Percentiles rank a stretch among this genome's conserved stretches.
Conservation (phyloP, 2,113 vertebrate genomes). For the Anser brachyrhynchus region DNA sequence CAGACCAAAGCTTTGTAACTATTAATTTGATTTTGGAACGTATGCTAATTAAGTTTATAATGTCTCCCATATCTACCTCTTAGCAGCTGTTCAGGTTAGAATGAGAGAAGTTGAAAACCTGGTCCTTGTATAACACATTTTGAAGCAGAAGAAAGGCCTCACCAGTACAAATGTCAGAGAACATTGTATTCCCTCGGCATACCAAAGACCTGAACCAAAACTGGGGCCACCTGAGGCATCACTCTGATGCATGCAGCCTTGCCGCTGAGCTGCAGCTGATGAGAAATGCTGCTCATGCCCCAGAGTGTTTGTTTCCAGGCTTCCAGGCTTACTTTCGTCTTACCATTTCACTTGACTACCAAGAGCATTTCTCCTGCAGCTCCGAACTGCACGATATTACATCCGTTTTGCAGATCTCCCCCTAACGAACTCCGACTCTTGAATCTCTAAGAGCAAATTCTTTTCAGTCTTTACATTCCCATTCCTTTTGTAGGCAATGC, state of each 20-base stretch:
- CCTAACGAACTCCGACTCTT: background rate
- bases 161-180: background rate
- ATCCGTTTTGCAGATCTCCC: background rate
- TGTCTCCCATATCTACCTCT: background rate
- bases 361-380: background rate
- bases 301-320: background rate
- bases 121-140: background rate
- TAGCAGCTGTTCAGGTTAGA: background rate
- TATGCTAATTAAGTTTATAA: background rate
- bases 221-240: background rate
- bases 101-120: background rate
- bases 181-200: background rate
- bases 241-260: background rate
- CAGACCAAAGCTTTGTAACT: background rate
- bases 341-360: background rate
- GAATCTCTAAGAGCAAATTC: background rate
- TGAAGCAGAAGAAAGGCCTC: background rate
- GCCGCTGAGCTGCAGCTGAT: background rate
- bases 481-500: background rate
- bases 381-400: background rate
- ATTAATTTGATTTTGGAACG: background rate
- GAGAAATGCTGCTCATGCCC: background rate
- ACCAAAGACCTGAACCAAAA: background rate
- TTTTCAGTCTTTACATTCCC: background rate
- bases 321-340: slow-evolving; percentile 4